Evolutionary conservation across 2,113 vertebrate genomes (phyloP).

Genomic region (Nanorana parkeri): DNA sequence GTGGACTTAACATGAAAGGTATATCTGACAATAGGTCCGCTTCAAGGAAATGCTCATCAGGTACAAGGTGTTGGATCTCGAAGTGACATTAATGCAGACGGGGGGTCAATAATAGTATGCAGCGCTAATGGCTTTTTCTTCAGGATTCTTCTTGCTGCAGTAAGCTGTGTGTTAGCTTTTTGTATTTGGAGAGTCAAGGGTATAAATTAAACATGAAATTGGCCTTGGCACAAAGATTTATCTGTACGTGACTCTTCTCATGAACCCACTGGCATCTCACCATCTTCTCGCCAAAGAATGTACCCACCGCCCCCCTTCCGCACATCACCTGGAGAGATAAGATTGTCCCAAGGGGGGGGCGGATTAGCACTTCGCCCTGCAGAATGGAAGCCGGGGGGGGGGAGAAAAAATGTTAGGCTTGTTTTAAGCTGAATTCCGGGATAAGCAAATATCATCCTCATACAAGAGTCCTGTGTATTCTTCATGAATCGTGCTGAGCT

Average conservation of each 20-base stretch:
- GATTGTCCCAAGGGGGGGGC: constrained; percentile 42
- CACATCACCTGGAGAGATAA: constrained; percentile 39
- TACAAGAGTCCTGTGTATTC: no score
- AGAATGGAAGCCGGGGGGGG: background rate
- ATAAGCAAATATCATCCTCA: no score
- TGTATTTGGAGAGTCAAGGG: constrained; percentile 40
- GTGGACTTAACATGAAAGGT: no score
- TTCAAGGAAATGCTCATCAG: no score
- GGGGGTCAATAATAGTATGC: no score
- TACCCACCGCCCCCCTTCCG: constrained; percentile 41
- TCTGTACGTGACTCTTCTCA: constrained; percentile 47
- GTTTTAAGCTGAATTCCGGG: no score
- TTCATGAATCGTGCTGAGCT: no score
- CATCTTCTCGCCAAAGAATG: constrained; percentile 43
- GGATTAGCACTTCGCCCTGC: constrained; percentile 25
- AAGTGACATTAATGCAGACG: no score
- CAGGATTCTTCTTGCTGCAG: background rate
- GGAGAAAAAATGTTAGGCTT: no score
- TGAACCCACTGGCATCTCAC: constrained; percentile 45
- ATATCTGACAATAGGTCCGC: no score
- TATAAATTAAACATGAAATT: constrained; percentile 39
- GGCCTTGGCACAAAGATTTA: constrained; percentile 33
- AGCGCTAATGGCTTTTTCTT: no score
- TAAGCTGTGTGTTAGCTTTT: constrained; percentile 14
- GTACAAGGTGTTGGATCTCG: no score